Evolutionary conservation across 2,888 invertebrate species (phyloP), one percentile per base, ranked within the genome.

Genomic region (Galeruca laticollis): DNA sequence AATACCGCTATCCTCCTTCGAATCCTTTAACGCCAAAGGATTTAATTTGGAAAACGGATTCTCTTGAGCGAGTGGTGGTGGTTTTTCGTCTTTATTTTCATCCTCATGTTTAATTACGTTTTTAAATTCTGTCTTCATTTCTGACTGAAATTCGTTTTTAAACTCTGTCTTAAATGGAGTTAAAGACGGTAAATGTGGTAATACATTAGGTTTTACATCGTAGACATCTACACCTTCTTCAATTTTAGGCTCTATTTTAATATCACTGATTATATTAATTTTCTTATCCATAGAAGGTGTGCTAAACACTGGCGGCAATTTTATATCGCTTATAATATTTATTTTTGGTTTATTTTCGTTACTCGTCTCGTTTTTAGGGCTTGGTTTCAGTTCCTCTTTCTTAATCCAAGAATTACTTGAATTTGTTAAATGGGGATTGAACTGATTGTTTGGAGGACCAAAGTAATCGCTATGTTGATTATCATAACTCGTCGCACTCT

Each of bases 1-100:
- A 83, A 95, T 92, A 76, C 93, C 94, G 79, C 93, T 93, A 76
- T 93, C 94, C 82, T 93, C 92, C 82, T 91, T 92, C 0, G 87
- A 85, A 63, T 80, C 81, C 61, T 74, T 79, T 15, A 74, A 56
- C 0, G 75, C 71, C 40, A 89, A 67, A 8, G 79, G 86, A 86
- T 82, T 89, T 88, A 81, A 88, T 86, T 77, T 77, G 5, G 75
- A 60, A 70, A 88, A 88, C 63, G 77, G 76, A 69, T 71, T 76
- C 67, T 90, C 87, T 78, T 90, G 89, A 49, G 65, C 89, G 88
- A 70, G 54, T n/a, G 75, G 10, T 6, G 61, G 70, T 11, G 31
- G 63, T 57, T 75, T 78, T 21, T 73, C 57, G 18, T 76, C 74
- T 31, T 76, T 73, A 26, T 47, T 20, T 49, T 78, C 78, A 21